A percentile compares a stretch with the other conserved stretches of the same genome.
phyloP scores from a whole-genome alignment of 2,797 vertebrate species.

The Philypnodon macrostomus region DNA sequence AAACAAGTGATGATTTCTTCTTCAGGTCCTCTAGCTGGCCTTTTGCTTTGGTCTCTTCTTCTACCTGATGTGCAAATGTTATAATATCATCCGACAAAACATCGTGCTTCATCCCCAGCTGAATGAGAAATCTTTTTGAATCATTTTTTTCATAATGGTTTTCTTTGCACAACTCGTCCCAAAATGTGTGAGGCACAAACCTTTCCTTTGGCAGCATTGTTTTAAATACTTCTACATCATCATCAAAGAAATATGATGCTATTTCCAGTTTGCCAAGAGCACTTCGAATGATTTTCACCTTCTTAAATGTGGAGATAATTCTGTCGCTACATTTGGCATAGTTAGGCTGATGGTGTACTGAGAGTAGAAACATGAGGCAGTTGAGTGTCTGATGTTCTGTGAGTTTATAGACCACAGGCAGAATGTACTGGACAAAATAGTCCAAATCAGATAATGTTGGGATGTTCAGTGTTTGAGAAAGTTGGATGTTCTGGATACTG shows the following conservation, averaged over 20 bases:
- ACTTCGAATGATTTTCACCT: slow-evolving; percentile 56
- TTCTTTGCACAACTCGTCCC: slow-evolving; percentile 24
- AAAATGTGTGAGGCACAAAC: slow-evolving; percentile 69
- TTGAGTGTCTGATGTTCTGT: slow-evolving; percentile 45
- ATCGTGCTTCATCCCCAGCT: slow-evolving; percentile 69
- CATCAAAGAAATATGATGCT: slow-evolving; percentile 71
- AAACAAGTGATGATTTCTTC: slow-evolving; percentile 52
- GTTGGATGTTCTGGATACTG: not conserved
- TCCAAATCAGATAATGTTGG: slow-evolving; percentile 48
- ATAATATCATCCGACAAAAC: slow-evolving; percentile 64
- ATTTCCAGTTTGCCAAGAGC: slow-evolving; percentile 51
- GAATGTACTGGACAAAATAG: slow-evolving; percentile 67
- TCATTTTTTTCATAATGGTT: rapidly evolving
- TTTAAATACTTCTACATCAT: slow-evolving; percentile 46
- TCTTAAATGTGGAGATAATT: slow-evolving; percentile 53
- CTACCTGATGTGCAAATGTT: slow-evolving; percentile 62
- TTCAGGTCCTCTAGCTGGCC: slow-evolving; percentile 17
- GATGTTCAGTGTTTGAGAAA: slow-evolving; percentile 45
- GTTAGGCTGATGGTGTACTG: rapidly evolving
- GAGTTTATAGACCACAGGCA: slow-evolving; percentile 55
- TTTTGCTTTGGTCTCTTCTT: slow-evolving; percentile 53
- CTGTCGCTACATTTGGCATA: rapidly evolving
- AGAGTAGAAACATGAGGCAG: slow-evolving; percentile 62
- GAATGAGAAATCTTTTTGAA: slow-evolving; percentile 15
- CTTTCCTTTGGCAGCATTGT: slow-evolving; percentile 62